These are phyloP conservation scores for Lasioglossum malachurum DNA, from an alignment of 2,888 invertebrate species.

Conservation along the genomic window DNA sequence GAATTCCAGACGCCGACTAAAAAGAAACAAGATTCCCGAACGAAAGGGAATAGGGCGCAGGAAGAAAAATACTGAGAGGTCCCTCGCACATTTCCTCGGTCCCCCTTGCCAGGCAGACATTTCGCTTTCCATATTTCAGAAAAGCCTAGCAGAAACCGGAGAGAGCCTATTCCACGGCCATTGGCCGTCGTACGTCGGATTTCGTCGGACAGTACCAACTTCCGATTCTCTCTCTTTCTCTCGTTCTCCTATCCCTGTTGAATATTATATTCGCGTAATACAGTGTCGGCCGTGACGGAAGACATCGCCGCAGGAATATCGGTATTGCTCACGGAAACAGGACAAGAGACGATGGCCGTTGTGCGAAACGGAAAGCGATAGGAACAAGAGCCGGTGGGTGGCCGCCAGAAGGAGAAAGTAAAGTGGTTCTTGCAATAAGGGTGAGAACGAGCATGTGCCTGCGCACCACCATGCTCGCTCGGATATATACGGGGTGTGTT, in stretches of 20 bases:
- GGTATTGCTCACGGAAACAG: conserved; percentile 53
- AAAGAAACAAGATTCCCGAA: background rate
- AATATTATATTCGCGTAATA: conserved; percentile 72
- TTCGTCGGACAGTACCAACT: conserved; percentile 45
- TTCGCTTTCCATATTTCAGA: conserved; percentile 43
- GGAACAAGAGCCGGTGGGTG: background rate
- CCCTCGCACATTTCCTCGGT: conserved; percentile 17
- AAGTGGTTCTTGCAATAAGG: conserved; percentile 76
- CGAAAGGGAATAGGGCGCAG: background rate
- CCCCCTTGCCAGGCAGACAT: conserved; percentile 1
- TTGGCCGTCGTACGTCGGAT: conserved; percentile 38
- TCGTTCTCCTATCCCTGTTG: conserved; percentile 37
- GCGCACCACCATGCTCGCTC: conserved; percentile 51
- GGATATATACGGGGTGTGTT: conserved; percentile 44
- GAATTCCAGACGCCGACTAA: background rate
- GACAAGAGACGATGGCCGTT: conserved; percentile 34
- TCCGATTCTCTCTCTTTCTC: conserved; percentile 17
- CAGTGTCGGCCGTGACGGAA: conserved; percentile 21
- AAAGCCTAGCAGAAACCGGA: conserved; percentile 18
- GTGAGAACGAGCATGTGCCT: conserved; percentile 76
- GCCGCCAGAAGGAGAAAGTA: conserved; percentile 50
- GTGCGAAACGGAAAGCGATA: conserved; percentile 46
- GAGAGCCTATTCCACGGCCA: conserved; percentile 19
- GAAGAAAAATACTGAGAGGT: conserved; percentile 20
- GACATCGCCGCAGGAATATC: conserved; percentile 64